Evolutionary conservation across 1,140 invertebrate genomes (phyloP), one percentile per base, ranked within the genome.

Genomic region (Papilio polytes): DNA sequence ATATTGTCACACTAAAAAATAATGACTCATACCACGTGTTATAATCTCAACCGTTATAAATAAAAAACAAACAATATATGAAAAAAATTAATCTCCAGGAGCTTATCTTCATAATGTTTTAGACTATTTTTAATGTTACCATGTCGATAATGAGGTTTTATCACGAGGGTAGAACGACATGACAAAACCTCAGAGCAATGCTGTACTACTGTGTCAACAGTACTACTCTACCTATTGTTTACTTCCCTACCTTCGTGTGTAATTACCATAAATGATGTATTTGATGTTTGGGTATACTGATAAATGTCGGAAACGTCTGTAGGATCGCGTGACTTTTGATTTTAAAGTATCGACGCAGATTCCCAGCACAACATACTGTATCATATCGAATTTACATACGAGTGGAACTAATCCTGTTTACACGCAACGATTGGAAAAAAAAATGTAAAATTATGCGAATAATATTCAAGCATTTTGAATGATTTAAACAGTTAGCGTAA

Each of bases 371-470:
- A 59, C 51, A 63, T 41, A 46, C n/a, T 48, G 74, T 76, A 76
- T 76, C 74, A 63, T 78, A 26, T 66, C 59, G 59, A 63, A 78
- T 78, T 46, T 78, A 78, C 59, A 63, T 78, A 78, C 59, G 53
- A 66, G n/a, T 44, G 77, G 77, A 78, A 66, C 59, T 78, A 78
- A 78, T 78, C 56, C 56, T 66, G 77, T 78, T 78, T 78, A 78
- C 77, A 78, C 77, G 77, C 77, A 59, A 78, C 41, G 77, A 9
- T 78, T 41, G 48, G 20, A 76, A 51, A 26, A 26, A n/a, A 26
- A 31, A 53, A 74, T 51, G 20, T 51, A 51, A 22, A 48, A 51
- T 31, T 48, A 51, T 22, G 74, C 74, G 48, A 48, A 76, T 48
- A 15, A 22, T 74, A 46, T 48, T 26, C 46, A 53, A 26, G 48